phyloP scores from a whole-genome alignment of 2,113 vertebrate genomes.

The Amblyornis subalaris region DNA sequence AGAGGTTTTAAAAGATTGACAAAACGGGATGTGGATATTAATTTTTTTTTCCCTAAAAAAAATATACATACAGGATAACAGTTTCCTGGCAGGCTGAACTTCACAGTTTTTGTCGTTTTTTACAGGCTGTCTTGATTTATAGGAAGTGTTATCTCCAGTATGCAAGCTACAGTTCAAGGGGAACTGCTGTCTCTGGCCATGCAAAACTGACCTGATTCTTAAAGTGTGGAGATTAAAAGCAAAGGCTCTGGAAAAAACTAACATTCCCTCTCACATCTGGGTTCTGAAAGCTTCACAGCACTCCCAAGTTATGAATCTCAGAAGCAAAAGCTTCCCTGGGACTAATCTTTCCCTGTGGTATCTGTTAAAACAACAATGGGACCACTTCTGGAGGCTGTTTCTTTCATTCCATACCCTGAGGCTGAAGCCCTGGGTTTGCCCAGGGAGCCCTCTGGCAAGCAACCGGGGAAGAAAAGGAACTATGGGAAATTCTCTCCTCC shows the following conservation, averaged over 20 bases:
- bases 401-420: background rate
- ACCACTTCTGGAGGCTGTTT: background rate
- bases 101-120: slow-evolving; percentile 48
- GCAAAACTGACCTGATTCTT: slow-evolving; percentile 16
- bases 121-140: slow-evolving; percentile 27
- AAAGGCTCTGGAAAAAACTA: background rate
- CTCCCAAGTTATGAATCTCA: background rate
- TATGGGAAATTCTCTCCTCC: background rate
- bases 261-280: background rate
- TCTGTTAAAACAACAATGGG: background rate
- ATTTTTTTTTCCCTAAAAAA: background rate
- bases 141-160: slow-evolving; percentile 13
- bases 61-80: background rate
- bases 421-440: background rate
- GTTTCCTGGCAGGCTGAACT: slow-evolving; percentile 33
- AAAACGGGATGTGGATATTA: background rate
- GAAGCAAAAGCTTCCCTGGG: background rate
- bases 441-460: accelerated
- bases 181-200: background rate
- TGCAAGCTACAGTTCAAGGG: background rate
- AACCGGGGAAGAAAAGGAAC: background rate
- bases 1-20: slow-evolving; percentile 4
- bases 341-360: background rate
- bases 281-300: background rate
- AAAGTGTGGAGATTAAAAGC: background rate